Evolutionary conservation across 2,113 vertebrate species (phyloP), one percentile per base, ranked within the genome.

Genomic region (Planiliza haematocheilus): DNA sequence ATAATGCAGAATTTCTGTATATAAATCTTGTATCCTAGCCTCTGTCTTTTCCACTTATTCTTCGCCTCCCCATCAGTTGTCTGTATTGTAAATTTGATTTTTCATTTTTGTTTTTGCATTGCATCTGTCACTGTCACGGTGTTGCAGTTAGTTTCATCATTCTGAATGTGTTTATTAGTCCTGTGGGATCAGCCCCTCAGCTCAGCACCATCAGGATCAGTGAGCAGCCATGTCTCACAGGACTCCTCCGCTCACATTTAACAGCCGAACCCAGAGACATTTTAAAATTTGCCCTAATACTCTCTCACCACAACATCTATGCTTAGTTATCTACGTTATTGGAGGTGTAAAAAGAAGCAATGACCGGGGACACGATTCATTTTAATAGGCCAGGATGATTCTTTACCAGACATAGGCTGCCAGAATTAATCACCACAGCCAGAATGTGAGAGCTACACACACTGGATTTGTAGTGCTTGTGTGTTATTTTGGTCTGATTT

Each of bases 71-170:
- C 38, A 61, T 59, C 41, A 63, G 46, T 57, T 48, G 30, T 62
- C 43, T 48, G 51, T n/a, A 34, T 53, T 43, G 51, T 60, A 37
- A 1, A 7, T 71, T 62, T 62, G 51, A 65, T 57, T 80, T 76
- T 62, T 61, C 49, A 64, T 30, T 30, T 30, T 30, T 30, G 67
- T 55, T 68, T 71, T 80, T 66, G 38, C 39, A 39, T 58, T 41
- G 65, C 56, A 41, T 9, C 14, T 69, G 65, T 77, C 73, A 70
- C 68, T 37, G 39, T 67, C 7, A 17, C 12, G 46, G 51, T n/a
- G 18, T 85, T 89, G 65, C 89, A 45, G 43, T 62, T 21, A 12
- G 77, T 89, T 88, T 83, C 85, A 79, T 90, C 89, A 90, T 62
- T 59, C 75, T 60, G 70, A 80, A 70, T 77, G 4, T 63, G 57